These are phyloP conservation scores for Oligia fasciuncula DNA, from an alignment of 2,888 invertebrate species.

Conservation along the genomic window DNA sequence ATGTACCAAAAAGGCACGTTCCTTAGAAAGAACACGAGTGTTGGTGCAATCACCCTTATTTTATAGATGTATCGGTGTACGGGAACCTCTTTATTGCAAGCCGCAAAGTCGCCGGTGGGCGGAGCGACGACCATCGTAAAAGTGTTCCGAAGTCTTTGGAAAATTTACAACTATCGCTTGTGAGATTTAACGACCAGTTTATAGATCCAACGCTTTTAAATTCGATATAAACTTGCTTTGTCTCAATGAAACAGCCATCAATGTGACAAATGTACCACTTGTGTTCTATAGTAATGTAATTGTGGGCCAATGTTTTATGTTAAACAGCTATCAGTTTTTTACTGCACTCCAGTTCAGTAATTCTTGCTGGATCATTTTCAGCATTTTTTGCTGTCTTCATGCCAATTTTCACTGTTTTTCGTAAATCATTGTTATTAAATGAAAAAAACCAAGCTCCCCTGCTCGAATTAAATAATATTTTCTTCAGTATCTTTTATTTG, in stretches of 20 bases:
- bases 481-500: not conserved
- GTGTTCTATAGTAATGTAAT: constrained; percentile 72
- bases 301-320: constrained; percentile 69
- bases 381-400: constrained; percentile 19
- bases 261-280: constrained; percentile 77
- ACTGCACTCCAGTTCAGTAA: constrained; percentile 37
- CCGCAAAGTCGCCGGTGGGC: constrained; percentile 86
- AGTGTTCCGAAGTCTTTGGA: constrained; percentile 79
- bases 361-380: constrained; percentile 24
- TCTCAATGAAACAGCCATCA: constrained; percentile 80
- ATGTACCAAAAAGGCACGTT: constrained; percentile 54
- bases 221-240: constrained; percentile 85
- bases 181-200: constrained; percentile 89
- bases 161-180: constrained; percentile 88
- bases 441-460: not conserved
- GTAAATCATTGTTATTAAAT: not conserved
- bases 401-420: constrained; percentile 23
- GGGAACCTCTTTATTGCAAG: constrained; percentile 76
- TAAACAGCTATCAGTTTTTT: constrained; percentile 62
- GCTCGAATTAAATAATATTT: not conserved
- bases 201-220: constrained; percentile 87
- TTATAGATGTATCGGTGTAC: constrained; percentile 83
- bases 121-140: constrained; percentile 86
- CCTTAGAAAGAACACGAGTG: constrained; percentile 59
- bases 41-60: constrained; percentile 73